These are phyloP conservation scores for Sebastolobus altivelis DNA, from an alignment of 2,797 vertebrate genomes.

Conservation along the genomic window DNA sequence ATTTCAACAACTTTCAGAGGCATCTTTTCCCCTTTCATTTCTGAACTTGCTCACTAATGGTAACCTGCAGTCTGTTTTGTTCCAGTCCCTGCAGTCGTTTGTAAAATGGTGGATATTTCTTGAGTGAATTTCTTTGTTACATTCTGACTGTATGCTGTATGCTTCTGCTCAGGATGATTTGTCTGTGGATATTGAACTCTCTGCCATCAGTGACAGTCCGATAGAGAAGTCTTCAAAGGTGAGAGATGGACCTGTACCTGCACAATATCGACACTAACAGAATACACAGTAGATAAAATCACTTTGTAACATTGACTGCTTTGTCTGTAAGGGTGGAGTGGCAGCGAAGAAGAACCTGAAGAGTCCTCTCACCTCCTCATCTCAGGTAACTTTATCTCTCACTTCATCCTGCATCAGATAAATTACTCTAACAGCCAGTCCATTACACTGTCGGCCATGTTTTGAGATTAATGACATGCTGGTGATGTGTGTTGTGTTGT, in stretches of 20 bases:
- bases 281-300: background rate
- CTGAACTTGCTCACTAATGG: background rate
- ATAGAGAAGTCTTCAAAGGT: slow-evolving; percentile 71
- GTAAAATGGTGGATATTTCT: background rate
- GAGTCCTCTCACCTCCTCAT: slow-evolving; percentile 63
- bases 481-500: background rate
- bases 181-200: slow-evolving; percentile 46
- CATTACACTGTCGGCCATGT: background rate
- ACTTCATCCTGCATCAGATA: background rate
- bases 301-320: background rate
- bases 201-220: slow-evolving; percentile 48
- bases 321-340: slow-evolving; percentile 53
- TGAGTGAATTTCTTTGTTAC: background rate
- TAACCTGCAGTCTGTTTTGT: background rate
- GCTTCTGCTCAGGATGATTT: slow-evolving; percentile 66
- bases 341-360: slow-evolving; percentile 59
- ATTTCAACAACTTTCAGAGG: background rate
- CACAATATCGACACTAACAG: background rate
- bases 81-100: background rate
- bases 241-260: background rate
- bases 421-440: rapidly evolving
- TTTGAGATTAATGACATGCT: background rate
- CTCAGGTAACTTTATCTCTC: slow-evolving; percentile 54
- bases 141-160: background rate
- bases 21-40: background rate